Conservation (phyloP, 2,888 invertebrate species). For the Periphyllus acericola region DNA sequence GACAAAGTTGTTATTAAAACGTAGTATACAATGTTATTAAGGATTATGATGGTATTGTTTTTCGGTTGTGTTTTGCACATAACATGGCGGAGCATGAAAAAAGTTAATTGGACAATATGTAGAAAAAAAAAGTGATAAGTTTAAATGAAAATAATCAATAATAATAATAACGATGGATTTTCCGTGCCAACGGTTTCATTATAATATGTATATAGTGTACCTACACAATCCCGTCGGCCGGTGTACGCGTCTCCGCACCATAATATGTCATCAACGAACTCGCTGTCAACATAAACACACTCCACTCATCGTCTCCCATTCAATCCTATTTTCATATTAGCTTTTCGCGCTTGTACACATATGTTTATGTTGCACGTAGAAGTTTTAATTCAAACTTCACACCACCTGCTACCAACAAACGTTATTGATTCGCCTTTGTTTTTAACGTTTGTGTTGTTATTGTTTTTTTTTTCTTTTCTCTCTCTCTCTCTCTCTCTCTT, state of each 20-base stretch:
- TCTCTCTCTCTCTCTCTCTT: neutral
- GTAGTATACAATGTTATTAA: too few relatives aligned
- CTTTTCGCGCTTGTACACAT: neutral
- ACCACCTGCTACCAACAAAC: slow-evolving; percentile 45
- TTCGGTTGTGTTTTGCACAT: too few relatives aligned
- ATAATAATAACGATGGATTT: neutral
- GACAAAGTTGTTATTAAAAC: too few relatives aligned
- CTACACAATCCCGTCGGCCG: neutral
- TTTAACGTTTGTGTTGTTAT: slow-evolving; percentile 27
- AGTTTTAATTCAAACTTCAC: slow-evolving; percentile 55
- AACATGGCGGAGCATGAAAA: too few relatives aligned
- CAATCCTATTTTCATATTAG: slow-evolving; percentile 47
- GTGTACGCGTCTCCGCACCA: neutral
- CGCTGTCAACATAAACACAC: slow-evolving; percentile 12
- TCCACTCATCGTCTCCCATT: slow-evolving; percentile 21
- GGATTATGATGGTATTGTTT: too few relatives aligned
- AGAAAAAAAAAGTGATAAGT: neutral
- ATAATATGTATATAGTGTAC: too few relatives aligned
- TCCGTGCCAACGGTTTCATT: neutral
- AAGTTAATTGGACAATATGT: too few relatives aligned
- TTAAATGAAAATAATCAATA: neutral
- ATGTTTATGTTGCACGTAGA: slow-evolving; percentile 6
- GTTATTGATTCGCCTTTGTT: slow-evolving; percentile 51
- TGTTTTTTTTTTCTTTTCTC: neutral
- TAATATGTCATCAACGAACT: neutral